A percentile compares a stretch with the other conserved stretches of the same genome.
phyloP scores from a whole-genome alignment of 2,113 vertebrate genomes.

The Eulemur rufifrons region DNA sequence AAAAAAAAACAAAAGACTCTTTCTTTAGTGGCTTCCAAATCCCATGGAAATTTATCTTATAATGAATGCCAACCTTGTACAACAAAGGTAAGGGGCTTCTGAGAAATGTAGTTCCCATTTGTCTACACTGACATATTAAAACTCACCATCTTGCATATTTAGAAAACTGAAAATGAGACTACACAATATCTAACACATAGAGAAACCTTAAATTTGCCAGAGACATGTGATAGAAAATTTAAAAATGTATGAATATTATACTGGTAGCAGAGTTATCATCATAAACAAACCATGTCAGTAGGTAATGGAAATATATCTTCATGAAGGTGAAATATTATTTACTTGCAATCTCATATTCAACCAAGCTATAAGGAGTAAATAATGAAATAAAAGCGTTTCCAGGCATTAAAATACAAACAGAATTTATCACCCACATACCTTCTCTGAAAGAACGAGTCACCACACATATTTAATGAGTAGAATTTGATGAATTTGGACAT shows the following conservation, averaged over 20 bases:
- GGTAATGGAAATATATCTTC: neutral
- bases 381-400: neutral
- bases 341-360: neutral
- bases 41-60: neutral
- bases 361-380: neutral
- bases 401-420: neutral
- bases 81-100: neutral
- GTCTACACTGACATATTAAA: neutral
- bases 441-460: neutral
- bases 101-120: neutral
- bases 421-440: neutral
- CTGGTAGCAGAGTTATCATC: neutral
- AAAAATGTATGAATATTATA: neutral
- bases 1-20: neutral
- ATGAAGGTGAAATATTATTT: neutral
- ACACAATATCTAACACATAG: neutral
- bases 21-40: neutral
- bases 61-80: accelerated
- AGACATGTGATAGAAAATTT: neutral
- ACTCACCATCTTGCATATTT: neutral
- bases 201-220: neutral
- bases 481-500: neutral
- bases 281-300: neutral
- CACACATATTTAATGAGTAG: neutral
- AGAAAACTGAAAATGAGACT: neutral